Base-by-base conservation (phyloP, 2,888 invertebrate species). In the Standfussiana lucernea region DNA sequence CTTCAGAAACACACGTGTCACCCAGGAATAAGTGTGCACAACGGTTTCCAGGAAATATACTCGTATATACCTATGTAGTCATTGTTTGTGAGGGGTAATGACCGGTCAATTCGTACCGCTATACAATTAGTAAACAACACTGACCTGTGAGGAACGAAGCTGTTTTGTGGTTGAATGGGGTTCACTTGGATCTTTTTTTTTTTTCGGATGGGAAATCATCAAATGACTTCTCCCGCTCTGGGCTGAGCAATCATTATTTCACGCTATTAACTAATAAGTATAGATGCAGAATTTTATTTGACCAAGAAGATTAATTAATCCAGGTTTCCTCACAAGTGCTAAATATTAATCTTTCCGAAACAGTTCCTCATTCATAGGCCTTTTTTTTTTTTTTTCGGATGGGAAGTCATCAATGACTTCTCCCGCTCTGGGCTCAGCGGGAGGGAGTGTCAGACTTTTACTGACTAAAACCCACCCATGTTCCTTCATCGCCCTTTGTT, bases 41-140 rank as follows among this genome's bases (percentile, higher is more conserved):
- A 47, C 0, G 11, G 18, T 24, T 64, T 53, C 66, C 35, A 15
- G 59, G 84, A 83, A 65, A 18, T n/a, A n/a, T n/a, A n/a, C n/a
- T n/a, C n/a, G n/a, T n/a, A n/a, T n/a, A n/a, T n/a, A n/a, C n/a
- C n/a, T 42, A 32, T 50, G 32, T 53, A 64, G 61, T 85, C 67
- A 80, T 40, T 69, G 81, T 72, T 64, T 59, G 56, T 32, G 35
- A 68, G 28, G 82, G 13, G 47, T 21, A 86, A 72, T 61, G 83
- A 56, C 82, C 86, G 77, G 56, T 21, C 71, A 65, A 71, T 47
- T 65, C 13, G 50, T 64, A 24, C 40, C 21, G 42, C n/a, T 37
- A n/a, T 42, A 76, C 72, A 76, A 56, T 64, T 61, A 75, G 50
- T 71, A 61, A 56, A 85, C 70, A 80, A 67, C 47, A 56, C 65